phyloP scores from a whole-genome alignment of 1,140 invertebrate genomes.

The Drosophila dunni region DNA sequence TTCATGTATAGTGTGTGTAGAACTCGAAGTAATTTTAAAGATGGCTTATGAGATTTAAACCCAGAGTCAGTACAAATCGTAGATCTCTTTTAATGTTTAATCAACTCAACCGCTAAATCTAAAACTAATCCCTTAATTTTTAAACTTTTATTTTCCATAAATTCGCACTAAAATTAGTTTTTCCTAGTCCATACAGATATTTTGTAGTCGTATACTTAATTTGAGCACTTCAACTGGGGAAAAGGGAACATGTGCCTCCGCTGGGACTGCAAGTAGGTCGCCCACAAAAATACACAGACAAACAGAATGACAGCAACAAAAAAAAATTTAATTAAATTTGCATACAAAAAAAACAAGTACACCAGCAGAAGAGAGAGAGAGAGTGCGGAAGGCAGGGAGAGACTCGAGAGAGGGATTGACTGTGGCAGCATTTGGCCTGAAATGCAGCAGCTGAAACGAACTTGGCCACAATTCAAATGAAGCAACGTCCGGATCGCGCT shows the following conservation, averaged over 20 bases:
- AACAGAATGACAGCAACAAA: constrained; percentile 5
- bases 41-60: too few species aligned
- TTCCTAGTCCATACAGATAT: too few species aligned
- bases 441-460: constrained; percentile 27
- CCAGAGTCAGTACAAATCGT: too few species aligned
- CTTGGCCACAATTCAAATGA: constrained; percentile 30
- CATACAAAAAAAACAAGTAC: constrained; percentile 26
- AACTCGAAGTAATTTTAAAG: too few species aligned
- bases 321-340: constrained; percentile 53
- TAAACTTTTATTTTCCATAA: too few species aligned
- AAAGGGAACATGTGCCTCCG: constrained; percentile 38
- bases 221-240: neutral
- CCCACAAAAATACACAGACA: constrained; percentile 14
- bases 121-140: too few species aligned
- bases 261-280: constrained; percentile 61
- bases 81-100: too few species aligned
- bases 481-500: constrained; percentile 5
- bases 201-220: too few species aligned
- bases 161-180: too few species aligned
- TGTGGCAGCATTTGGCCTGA: constrained; percentile 18
- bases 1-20: too few species aligned
- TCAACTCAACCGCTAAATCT: too few species aligned
- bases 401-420: neutral
- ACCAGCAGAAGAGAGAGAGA: neutral
- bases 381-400: neutral